A percentile compares a stretch with the other conserved stretches of the same genome.
phyloP scores from a whole-genome alignment of 1,140 invertebrate species.

The Maniola jurtina region DNA sequence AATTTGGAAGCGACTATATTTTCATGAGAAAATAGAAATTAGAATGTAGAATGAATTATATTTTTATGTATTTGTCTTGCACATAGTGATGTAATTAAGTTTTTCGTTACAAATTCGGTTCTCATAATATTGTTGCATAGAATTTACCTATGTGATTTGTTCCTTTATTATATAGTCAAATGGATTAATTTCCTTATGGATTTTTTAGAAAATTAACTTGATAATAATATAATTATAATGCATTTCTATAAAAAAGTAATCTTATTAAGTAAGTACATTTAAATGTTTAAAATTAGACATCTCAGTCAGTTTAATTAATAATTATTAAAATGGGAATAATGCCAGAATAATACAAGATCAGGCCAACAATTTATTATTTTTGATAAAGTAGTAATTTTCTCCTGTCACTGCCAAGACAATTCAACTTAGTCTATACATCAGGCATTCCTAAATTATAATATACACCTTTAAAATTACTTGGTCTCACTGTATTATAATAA shows the following conservation, averaged over 20 bases:
- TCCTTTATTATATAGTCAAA: constrained; percentile 57
- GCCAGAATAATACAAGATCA: constrained; percentile 5
- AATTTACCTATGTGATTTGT: constrained; percentile 64
- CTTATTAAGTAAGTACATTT: constrained; percentile 28
- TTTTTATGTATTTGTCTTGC: constrained; percentile 38
- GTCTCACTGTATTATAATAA: constrained; percentile 74
- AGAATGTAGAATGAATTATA: constrained; percentile 49
- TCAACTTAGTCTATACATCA: constrained; percentile 48
- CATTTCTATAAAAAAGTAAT: constrained; percentile 30
- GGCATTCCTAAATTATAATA: constrained; percentile 60
- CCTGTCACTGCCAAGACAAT: constrained; percentile 66
- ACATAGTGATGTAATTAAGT: constrained; percentile 63
- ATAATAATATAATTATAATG: constrained; percentile 30
- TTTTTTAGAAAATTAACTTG: constrained; percentile 34
- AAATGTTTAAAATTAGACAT: constrained; percentile 12
- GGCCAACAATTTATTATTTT: constrained; percentile 11
- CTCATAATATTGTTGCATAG: constrained; percentile 25
- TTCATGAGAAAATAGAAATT: constrained; percentile 34
- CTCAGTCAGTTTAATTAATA: background rate
- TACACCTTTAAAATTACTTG: constrained; percentile 59
- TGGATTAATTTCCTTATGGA: constrained; percentile 51
- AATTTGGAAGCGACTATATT: constrained; percentile 54
- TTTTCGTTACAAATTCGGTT: constrained; percentile 27
- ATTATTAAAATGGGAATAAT: background rate
- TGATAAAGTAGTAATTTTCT: constrained; percentile 27